phyloP scores from a whole-genome alignment of 2,797 vertebrate genomes.

The Clarias platycephalus region DNA sequence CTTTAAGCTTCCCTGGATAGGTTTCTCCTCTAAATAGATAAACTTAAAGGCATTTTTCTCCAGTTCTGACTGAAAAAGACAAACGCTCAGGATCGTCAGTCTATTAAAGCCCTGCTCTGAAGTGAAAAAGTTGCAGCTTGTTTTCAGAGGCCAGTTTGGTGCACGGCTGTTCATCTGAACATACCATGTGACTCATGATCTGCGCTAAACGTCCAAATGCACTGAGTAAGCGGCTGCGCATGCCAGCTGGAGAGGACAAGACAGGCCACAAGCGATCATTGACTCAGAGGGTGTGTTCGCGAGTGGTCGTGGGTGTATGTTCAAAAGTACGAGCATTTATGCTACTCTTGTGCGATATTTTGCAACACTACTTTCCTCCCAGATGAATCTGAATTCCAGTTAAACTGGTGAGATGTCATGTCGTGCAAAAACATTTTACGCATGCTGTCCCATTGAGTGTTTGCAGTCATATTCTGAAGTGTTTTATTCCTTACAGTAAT shows the following conservation, averaged over 20 bases:
- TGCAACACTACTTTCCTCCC: conserved; percentile 17
- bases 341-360: conserved; percentile 1
- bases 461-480: background rate
- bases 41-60: background rate
- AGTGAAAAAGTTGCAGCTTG: conserved; percentile 56
- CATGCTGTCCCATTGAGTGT: background rate
- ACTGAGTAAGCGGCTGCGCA: conserved; percentile 71
- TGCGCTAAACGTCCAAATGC: conserved; percentile 63
- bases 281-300: conserved; percentile 69
- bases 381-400: conserved; percentile 8
- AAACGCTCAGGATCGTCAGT: background rate
- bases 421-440: background rate
- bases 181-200: conserved; percentile 67
- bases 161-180: conserved; percentile 65
- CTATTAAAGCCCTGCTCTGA: conserved; percentile 28
- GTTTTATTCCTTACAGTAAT: background rate
- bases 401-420: no score
- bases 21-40: background rate
- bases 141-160: conserved; percentile 66
- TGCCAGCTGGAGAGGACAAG: conserved; percentile 73
- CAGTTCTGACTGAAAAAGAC: background rate
- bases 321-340: conserved; percentile 25
- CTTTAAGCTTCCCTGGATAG: background rate
- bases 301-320: conserved; percentile 40
- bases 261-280: conserved; percentile 72